Conservation (phyloP, 2,888 invertebrate species). For the Callyntrura sp. region DNA sequence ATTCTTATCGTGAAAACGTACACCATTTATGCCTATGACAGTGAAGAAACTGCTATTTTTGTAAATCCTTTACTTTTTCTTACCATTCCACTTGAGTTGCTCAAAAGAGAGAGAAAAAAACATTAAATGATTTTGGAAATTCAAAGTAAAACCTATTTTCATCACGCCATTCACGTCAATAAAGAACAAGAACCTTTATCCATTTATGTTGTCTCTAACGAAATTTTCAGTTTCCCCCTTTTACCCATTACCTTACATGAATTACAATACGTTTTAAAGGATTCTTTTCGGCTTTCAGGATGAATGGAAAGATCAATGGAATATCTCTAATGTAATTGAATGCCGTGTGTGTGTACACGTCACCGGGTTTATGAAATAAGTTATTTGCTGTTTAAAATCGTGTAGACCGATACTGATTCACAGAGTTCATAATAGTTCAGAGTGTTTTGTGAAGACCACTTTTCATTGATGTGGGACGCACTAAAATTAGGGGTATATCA, state of each 20-base stretch:
- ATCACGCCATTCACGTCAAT: conserved; percentile 25
- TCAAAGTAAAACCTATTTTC: conserved; percentile 8
- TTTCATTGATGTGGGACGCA: not conserved
- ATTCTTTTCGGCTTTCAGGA: conserved; percentile 47
- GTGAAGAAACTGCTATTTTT: no score
- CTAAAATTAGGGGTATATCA: conserved; percentile 48
- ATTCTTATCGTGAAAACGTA: conserved; percentile 12
- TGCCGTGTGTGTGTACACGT: conserved; percentile 7
- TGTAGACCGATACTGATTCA: no score
- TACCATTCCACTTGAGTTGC: conserved; percentile 53
- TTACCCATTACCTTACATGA: no score
- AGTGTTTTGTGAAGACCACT: conserved; percentile 19
- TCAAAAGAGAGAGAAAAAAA: conserved; percentile 3
- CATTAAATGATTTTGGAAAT: conserved; percentile 8
- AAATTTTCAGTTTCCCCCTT: no score
- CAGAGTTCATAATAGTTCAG: no score
- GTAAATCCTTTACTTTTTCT: not conserved
- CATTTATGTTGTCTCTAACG: no score
- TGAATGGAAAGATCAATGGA: conserved; percentile 56
- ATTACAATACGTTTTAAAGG: conserved; percentile 5
- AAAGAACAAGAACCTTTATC: conserved; percentile 44
- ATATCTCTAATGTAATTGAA: conserved; percentile 29
- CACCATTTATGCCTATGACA: not conserved
- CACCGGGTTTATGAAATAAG: conserved; percentile 11
- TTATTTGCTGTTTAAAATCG: conserved; percentile 30